A percentile compares a stretch with the other conserved stretches of the same genome.
These are phyloP conservation scores for Parnassius orleans DNA, from an alignment of 2,888 invertebrate genomes.

Conservation along the genomic window DNA sequence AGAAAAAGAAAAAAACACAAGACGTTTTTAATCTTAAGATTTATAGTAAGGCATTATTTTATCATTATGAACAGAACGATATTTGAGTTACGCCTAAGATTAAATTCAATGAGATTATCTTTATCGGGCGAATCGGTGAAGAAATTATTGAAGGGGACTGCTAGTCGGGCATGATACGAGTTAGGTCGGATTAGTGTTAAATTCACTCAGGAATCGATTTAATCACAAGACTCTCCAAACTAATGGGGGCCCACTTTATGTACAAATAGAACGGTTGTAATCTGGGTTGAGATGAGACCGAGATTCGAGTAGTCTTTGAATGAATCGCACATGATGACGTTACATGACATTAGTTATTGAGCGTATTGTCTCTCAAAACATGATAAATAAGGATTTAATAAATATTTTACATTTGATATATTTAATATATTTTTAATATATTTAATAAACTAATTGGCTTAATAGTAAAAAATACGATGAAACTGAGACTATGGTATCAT, in stretches of 20 bases:
- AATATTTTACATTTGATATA: no score
- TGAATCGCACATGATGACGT: slow-evolving; percentile 31
- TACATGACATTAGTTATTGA: slow-evolving; percentile 2
- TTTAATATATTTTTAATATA: no score
- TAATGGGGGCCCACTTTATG: slow-evolving; percentile 52
- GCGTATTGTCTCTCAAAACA: not conserved
- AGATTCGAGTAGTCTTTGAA: slow-evolving; percentile 43
- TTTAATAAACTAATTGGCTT: no score
- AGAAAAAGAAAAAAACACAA: no score
- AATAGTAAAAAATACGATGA: no score
- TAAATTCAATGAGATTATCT: slow-evolving; percentile 28
- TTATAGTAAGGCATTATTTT: slow-evolving; percentile 11
- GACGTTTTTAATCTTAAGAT: no score
- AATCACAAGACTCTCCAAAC: slow-evolving; percentile 51
- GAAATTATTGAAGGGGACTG: slow-evolving; percentile 21
- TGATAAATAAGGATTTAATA: no score
- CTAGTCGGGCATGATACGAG: slow-evolving; percentile 34
- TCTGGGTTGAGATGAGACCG: slow-evolving; percentile 49
- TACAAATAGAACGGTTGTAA: slow-evolving; percentile 56
- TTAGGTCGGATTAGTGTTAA: slow-evolving; percentile 41
- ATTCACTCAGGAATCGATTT: slow-evolving; percentile 51
- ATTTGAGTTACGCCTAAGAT: slow-evolving; percentile 19
- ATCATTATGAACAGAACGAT: slow-evolving; percentile 15
- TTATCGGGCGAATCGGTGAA: slow-evolving; percentile 25
- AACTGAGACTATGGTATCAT: no score